These are phyloP conservation scores for Gryllus longicercus DNA, from an alignment of 2,888 invertebrate species.

Conservation along the genomic window DNA sequence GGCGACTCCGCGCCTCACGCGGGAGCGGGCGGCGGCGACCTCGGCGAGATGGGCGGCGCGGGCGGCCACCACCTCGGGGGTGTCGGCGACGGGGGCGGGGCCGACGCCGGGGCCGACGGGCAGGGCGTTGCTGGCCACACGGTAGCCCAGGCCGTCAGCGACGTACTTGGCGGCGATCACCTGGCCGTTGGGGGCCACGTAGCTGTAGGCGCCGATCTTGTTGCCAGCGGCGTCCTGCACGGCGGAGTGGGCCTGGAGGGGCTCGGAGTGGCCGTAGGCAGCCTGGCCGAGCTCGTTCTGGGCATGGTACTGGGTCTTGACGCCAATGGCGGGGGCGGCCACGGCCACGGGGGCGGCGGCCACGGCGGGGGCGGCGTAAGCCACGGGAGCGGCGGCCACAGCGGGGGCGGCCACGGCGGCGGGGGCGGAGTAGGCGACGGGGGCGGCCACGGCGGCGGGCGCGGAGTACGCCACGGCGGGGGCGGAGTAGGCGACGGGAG, in stretches of 20 bases:
- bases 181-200: slow-evolving; percentile 50
- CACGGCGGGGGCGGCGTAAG: slow-evolving; percentile 19
- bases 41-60: slow-evolving; percentile 47
- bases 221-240: slow-evolving; percentile 45
- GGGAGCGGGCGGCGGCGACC: slow-evolving; percentile 31
- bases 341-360: slow-evolving; percentile 37
- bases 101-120: slow-evolving; percentile 42
- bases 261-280: slow-evolving; percentile 40
- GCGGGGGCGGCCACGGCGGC: slow-evolving; percentile 20
- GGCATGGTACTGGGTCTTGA: slow-evolving; percentile 38
- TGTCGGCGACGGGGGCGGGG: slow-evolving; percentile 39
- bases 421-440: slow-evolving; percentile 24
- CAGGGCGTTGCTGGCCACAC: slow-evolving; percentile 49
- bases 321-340: slow-evolving; percentile 32
- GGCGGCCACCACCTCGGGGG: slow-evolving; percentile 48
- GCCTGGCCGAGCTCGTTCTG: slow-evolving; percentile 43
- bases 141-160: slow-evolving; percentile 49
- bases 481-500: slow-evolving; percentile 26
- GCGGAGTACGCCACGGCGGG: background rate
- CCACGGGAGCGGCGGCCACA: slow-evolving; percentile 28
- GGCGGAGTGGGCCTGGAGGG: slow-evolving; percentile 40
- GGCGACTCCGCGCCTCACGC: slow-evolving; percentile 34
- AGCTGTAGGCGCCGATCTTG: slow-evolving; percentile 49
- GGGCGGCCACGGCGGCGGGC: slow-evolving; percentile 24
- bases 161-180: slow-evolving; percentile 49